A percentile compares a stretch with the other conserved stretches of the same genome.
Conservation (phyloP, 2,113 vertebrate species). For the Lagopus leucura region DNA sequence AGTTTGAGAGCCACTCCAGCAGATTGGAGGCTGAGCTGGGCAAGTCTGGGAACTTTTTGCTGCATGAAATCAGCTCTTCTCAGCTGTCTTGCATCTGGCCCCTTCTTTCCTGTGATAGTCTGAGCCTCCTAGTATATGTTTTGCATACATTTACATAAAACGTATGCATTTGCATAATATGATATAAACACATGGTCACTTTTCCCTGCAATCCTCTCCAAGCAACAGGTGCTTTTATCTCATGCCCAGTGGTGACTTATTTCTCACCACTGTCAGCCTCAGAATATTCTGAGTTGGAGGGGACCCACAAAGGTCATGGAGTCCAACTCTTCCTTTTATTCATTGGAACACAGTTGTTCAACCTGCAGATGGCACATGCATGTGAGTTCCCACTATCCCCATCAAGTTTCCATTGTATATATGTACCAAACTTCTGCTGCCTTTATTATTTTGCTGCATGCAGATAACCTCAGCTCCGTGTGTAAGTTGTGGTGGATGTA, state of each 20-base stretch:
- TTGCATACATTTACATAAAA: constrained; percentile 66
- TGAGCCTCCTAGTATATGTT: constrained; percentile 40
- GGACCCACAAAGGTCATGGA: not conserved
- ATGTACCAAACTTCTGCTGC: accelerated
- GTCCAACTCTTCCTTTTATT: not conserved
- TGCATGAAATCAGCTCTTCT: not conserved
- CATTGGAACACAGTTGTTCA: not conserved
- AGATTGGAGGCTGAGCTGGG: accelerated
- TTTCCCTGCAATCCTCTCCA: not conserved
- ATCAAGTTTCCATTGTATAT: not conserved
- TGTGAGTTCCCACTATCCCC: accelerated
- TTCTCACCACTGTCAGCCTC: not conserved
- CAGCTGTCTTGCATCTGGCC: constrained; percentile 1
- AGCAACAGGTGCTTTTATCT: constrained; percentile 25
- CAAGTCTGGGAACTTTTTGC: not conserved
- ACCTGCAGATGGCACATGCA: not conserved
- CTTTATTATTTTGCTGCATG: not conserved
- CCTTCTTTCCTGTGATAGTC: not conserved
- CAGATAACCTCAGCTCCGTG: not conserved
- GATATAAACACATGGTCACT: not conserved
- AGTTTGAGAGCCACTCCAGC: not conserved
- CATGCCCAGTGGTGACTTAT: not conserved
- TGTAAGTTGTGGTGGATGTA: not conserved
- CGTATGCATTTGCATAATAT: constrained; percentile 33
- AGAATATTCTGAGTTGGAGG: not conserved